Evolutionary conservation across 2,113 vertebrate genomes (phyloP), one percentile per base, ranked within the genome.

Genomic region (Phrynosoma blainvillii): DNA sequence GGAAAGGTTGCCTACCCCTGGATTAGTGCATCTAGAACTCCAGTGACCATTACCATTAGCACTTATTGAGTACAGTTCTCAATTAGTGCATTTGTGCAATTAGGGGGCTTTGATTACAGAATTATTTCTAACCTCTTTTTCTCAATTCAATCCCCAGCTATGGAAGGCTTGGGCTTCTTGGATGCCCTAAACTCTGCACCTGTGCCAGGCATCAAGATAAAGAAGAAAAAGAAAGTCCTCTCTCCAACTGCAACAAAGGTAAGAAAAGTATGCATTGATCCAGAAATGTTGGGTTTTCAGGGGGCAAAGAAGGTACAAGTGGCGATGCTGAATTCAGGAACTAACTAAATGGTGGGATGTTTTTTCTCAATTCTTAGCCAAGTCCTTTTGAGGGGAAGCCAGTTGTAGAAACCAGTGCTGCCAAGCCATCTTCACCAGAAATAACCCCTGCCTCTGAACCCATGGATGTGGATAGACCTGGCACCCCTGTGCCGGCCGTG

Each of bases 141-240:
- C 84, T 65, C 56, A 2, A 56, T 83, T 47, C 56, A n/a, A 6
- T 81, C 66, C 87, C 2, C 93, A 99, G 98, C 98, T 0, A 99
- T 99, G 97, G 98, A 99, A 89, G 97, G 97, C 16, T 97, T 98
- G 1, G 98, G 98, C 18, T 99, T 99, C 94, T 94, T 99, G 42
- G 98, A 99, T 20, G 98, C 98, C 3, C 97, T 99, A 75, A 99
- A 99, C 92, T 99, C 98, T 0, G 98, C 98, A 5, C 98, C 98
- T 2, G 96, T 99, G 32, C 98, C 98, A 0, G 98, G 98, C 36
- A 98, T 99, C 92, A 99, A 99, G 93, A 99, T 99, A 92, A 99
- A 99, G 91, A 99, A 99, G 95, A 99, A 99, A 94, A 99, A 99
- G 87, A 99, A 99, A 80, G 98, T 96, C 1, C 92, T 97, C 23